These are phyloP conservation scores for Mimas tiliae DNA, from an alignment of 2,888 invertebrate genomes.

Conservation along the genomic window DNA sequence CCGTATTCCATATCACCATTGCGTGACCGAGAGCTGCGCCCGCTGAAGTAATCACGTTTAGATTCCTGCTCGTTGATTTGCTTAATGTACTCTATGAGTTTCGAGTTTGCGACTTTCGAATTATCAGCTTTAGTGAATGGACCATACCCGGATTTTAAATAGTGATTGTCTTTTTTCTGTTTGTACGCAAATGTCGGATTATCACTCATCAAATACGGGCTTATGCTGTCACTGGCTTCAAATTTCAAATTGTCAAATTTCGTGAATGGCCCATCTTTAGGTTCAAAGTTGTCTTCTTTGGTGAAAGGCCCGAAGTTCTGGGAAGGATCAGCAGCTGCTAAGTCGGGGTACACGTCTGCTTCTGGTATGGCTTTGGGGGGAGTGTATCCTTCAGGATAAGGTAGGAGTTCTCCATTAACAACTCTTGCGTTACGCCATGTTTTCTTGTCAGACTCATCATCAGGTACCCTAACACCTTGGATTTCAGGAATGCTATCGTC, in stretches of 20 bases:
- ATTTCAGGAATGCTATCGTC: slow-evolving; percentile 91
- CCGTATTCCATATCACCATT: slow-evolving; percentile 75
- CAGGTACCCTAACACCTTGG: slow-evolving; percentile 92
- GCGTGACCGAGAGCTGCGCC: slow-evolving; percentile 78
- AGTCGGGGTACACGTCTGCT: slow-evolving; percentile 82
- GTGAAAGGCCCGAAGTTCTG: slow-evolving; percentile 85
- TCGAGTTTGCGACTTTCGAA: slow-evolving; percentile 83
- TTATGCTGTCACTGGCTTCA: slow-evolving; percentile 63
- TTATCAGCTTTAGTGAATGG: slow-evolving; percentile 87
- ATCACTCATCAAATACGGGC: slow-evolving; percentile 67
- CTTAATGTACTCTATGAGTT: slow-evolving; percentile 87
- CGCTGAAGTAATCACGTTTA: slow-evolving; percentile 85
- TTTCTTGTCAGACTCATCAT: slow-evolving; percentile 92
- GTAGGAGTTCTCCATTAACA: slow-evolving; percentile 92
- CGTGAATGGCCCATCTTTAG: slow-evolving; percentile 85
- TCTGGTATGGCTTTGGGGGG: slow-evolving; percentile 86
- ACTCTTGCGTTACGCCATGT: slow-evolving; percentile 95
- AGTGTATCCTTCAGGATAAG: slow-evolving; percentile 88
- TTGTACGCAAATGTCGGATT: slow-evolving; percentile 68
- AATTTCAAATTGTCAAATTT: slow-evolving; percentile 84
- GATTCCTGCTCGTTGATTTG: slow-evolving; percentile 87
- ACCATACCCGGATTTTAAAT: slow-evolving; percentile 80
- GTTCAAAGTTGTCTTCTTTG: slow-evolving; percentile 85
- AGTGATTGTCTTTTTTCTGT: slow-evolving; percentile 74
- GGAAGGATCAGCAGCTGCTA: slow-evolving; percentile 58